Evolutionary conservation across 2,797 vertebrate genomes (phyloP).

Genomic region (Meda fulgida): DNA sequence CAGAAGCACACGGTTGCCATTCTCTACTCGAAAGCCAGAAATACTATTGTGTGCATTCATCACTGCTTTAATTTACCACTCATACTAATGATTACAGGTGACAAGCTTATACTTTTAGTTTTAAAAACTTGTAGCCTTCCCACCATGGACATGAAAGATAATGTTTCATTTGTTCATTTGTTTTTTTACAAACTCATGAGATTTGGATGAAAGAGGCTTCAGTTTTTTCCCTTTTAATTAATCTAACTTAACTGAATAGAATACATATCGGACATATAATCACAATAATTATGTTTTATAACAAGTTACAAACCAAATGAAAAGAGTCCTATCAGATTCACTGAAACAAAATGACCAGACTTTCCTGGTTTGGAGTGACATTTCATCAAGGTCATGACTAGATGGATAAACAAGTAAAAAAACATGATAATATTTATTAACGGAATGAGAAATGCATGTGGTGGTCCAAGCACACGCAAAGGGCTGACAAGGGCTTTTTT

Average conservation of each 20-base stretch:
- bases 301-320: neutral
- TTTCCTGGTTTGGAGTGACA: neutral
- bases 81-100: conserved; percentile 16
- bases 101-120: conserved; percentile 21
- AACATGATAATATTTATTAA: conserved; percentile 63
- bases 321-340: neutral
- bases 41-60: conserved; percentile 34
- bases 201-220: neutral
- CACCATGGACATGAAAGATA: conserved; percentile 19
- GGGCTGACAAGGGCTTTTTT: conserved; percentile 28
- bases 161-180: neutral
- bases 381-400: neutral
- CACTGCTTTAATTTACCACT: conserved; percentile 25
- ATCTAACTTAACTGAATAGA: neutral
- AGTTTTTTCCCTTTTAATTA: neutral
- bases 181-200: neutral
- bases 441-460: conserved; percentile 68
- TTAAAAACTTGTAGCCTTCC: neutral
- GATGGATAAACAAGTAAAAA: conserved; percentile 60
- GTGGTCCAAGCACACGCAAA: conserved; percentile 52
- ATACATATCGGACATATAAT: neutral
- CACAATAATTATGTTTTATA: neutral
- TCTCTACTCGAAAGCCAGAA: conserved; percentile 2
- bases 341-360: neutral
- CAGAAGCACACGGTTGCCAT: conserved; percentile 59